phyloP scores from a whole-genome alignment of 2,113 vertebrate genomes.

The Garra rufa region DNA sequence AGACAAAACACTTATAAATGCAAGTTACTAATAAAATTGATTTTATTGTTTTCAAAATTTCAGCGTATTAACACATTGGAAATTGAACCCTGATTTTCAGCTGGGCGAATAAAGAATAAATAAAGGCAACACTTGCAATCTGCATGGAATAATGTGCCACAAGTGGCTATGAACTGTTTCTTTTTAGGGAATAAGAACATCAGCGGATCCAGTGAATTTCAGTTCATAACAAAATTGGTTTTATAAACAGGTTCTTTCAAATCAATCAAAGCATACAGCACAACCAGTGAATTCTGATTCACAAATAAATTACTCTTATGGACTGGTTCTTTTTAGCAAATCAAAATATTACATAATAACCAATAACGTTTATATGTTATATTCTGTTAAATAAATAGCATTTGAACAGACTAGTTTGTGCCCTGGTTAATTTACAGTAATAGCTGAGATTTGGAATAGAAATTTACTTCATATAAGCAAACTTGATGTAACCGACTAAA shows the following conservation, averaged over 20 bases:
- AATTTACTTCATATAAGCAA: not conserved
- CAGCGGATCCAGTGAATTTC: not conserved
- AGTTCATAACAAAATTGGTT: not conserved
- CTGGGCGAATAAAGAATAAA: not conserved
- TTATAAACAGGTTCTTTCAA: not conserved
- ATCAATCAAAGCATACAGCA: not conserved
- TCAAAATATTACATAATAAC: not conserved
- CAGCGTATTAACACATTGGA: not conserved
- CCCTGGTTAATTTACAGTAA: not conserved
- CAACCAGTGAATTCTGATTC: not conserved
- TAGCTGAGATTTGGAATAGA: not conserved
- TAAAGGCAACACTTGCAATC: not conserved
- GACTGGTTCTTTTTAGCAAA: not conserved
- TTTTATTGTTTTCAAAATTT: slow-evolving; percentile 53
- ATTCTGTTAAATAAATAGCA: not conserved
- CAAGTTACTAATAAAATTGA: slow-evolving; percentile 31
- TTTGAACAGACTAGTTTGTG: not conserved
- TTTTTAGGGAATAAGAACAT: not conserved
- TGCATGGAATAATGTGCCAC: not conserved
- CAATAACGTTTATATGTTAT: not conserved
- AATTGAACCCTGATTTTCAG: slow-evolving; percentile 1
- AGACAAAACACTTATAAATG: slow-evolving; percentile 38
- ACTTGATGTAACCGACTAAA: not conserved
- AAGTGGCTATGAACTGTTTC: not conserved
- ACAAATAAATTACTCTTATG: not conserved